phyloP scores from a whole-genome alignment of 2,113 vertebrate species.

The Acinonyx jubatus region DNA sequence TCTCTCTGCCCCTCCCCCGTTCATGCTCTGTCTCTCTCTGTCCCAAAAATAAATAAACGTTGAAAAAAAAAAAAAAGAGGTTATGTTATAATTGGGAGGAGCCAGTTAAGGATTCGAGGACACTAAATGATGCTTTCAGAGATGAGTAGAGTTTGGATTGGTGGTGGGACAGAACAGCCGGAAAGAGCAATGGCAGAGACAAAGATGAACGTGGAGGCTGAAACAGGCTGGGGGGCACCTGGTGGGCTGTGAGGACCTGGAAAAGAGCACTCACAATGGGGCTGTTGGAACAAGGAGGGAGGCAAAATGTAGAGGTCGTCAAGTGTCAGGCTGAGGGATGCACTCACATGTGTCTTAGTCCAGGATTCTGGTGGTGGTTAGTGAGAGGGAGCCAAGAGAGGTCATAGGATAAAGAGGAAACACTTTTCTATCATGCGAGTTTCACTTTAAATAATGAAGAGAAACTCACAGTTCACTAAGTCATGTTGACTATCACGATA shows the following conservation, averaged over 20 bases:
- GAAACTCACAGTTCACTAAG: neutral
- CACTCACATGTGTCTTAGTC: neutral
- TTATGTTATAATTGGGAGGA: neutral
- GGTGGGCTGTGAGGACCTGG: neutral
- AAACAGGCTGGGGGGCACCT: accelerated
- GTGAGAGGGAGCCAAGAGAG: neutral
- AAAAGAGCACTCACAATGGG: neutral
- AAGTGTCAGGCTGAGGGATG: neutral
- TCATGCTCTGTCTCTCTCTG: no score
- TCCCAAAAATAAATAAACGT: no score
- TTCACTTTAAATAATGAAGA: neutral
- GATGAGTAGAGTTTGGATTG: neutral
- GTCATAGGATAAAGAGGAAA: neutral
- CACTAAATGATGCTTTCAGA: neutral
- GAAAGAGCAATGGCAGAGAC: no score
- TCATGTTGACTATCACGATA: neutral
- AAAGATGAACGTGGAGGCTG: neutral
- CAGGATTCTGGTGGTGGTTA: neutral
- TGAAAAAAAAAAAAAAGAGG: no score
- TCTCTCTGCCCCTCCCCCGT: no score
- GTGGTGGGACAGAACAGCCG: neutral
- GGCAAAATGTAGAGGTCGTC: no score
- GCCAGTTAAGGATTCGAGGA: neutral
- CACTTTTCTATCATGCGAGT: neutral
- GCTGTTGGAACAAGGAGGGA: neutral